Evolutionary conservation across 2,113 vertebrate species (phyloP).

Genomic region (Vulpes vulpes): DNA sequence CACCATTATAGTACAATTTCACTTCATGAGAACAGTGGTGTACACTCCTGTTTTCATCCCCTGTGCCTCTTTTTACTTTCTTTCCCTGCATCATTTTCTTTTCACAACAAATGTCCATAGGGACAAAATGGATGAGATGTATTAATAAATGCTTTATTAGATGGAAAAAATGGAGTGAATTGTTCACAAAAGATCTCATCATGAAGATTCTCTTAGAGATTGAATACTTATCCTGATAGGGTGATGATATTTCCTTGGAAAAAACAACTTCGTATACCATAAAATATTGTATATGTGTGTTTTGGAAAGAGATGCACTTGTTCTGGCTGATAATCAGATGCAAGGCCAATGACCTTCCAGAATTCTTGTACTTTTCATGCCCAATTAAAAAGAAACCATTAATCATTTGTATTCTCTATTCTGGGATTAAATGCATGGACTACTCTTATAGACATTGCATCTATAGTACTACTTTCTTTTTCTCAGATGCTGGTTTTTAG

Average conservation of each 20-base stretch:
- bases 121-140: neutral
- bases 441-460: neutral
- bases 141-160: neutral
- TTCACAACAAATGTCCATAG: neutral
- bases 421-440: slow-evolving; percentile 23
- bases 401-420: slow-evolving; percentile 38
- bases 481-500: slow-evolving; percentile 47
- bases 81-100: neutral
- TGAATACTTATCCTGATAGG: neutral
- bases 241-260: neutral
- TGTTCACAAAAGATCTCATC: neutral
- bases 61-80: neutral
- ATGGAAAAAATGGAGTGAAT: neutral
- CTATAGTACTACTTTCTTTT: slow-evolving; percentile 4
- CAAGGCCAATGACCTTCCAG: neutral
- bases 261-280: neutral
- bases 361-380: slow-evolving; percentile 2
- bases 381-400: neutral
- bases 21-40: neutral
- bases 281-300: neutral
- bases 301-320: neutral
- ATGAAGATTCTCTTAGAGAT: slow-evolving; percentile 7
- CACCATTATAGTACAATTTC: neutral
- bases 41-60: neutral
- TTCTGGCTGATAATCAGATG: neutral